These are phyloP conservation scores for Napeogenes sylphis DNA, from an alignment of 2,888 invertebrate genomes.

Conservation along the genomic window DNA sequence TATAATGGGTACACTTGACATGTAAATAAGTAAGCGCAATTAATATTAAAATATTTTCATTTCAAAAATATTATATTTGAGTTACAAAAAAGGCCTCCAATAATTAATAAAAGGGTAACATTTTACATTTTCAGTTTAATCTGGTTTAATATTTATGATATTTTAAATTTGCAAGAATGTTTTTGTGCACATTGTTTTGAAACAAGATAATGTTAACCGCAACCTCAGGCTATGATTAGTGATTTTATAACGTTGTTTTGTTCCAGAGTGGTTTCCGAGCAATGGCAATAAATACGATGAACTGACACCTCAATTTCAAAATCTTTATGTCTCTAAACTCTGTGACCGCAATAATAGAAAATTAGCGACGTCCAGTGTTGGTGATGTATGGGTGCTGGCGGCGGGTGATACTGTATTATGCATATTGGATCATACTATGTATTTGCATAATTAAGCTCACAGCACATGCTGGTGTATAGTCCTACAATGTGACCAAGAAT, in stretches of 20 bases:
- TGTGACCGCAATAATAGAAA: slow-evolving; percentile 74
- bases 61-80: too few relatives aligned
- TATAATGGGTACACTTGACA: too few relatives aligned
- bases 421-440: slow-evolving; percentile 42
- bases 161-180: slow-evolving; percentile 11
- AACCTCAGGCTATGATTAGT: slow-evolving; percentile 53
- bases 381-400: slow-evolving; percentile 69
- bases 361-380: slow-evolving; percentile 74
- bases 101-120: too few relatives aligned
- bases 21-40: too few relatives aligned
- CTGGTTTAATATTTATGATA: neutral
- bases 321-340: slow-evolving; percentile 69
- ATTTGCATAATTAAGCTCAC: slow-evolving; percentile 1
- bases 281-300: slow-evolving; percentile 65
- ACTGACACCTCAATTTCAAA: slow-evolving; percentile 73
- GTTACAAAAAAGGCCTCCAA: too few relatives aligned
- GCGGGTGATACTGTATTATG: slow-evolving; percentile 39
- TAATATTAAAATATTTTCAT: too few relatives aligned
- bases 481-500: slow-evolving; percentile 35
- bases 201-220: slow-evolving; percentile 36
- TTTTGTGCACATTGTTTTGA: slow-evolving; percentile 30
- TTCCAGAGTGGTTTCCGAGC: slow-evolving; percentile 41
- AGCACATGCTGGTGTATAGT: neutral
- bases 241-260: slow-evolving; percentile 47
- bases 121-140: neutral